These are phyloP conservation scores for Manis javanica DNA, from an alignment of 2,797 vertebrate genomes.

Conservation along the genomic window DNA sequence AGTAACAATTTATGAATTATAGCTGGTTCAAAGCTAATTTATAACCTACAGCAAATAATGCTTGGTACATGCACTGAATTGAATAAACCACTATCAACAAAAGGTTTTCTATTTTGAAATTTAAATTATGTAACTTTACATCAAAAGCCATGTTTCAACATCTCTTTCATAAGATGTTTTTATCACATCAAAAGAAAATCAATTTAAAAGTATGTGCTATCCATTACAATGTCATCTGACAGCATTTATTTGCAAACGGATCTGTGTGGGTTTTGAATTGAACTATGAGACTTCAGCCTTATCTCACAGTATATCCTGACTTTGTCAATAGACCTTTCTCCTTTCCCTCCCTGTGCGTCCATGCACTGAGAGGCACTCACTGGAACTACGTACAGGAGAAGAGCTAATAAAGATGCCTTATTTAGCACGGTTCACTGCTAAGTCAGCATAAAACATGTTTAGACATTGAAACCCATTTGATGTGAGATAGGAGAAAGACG, in stretches of 20 bases:
- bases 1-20: conserved; percentile 84
- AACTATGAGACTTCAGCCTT: conserved; percentile 2
- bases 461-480: neutral
- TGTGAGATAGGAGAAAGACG: neutral
- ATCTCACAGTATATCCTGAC: conserved; percentile 50
- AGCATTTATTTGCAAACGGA: conserved; percentile 77
- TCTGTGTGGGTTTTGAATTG: conserved; percentile 67
- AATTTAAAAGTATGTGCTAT: conserved; percentile 67
- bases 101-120: conserved; percentile 76
- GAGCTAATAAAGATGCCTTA: neutral
- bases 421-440: neutral
- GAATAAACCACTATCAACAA: conserved; percentile 79
- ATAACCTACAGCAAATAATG: conserved; percentile 78
- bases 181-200: conserved; percentile 75
- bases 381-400: neutral
- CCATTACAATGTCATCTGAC: conserved; percentile 71
- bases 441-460: neutral
- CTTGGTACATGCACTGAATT: conserved; percentile 75
- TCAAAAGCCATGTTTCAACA: conserved; percentile 61
- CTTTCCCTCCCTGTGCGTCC: neutral
- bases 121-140: conserved; percentile 75
- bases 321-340: conserved; percentile 49
- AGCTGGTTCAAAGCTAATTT: conserved; percentile 81
- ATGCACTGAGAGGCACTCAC: neutral
- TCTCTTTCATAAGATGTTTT: conserved; percentile 73